Evolutionary conservation across 2,888 invertebrate species (phyloP), one percentile per base, ranked within the genome.

Genomic region (Parnassius smintheus): DNA sequence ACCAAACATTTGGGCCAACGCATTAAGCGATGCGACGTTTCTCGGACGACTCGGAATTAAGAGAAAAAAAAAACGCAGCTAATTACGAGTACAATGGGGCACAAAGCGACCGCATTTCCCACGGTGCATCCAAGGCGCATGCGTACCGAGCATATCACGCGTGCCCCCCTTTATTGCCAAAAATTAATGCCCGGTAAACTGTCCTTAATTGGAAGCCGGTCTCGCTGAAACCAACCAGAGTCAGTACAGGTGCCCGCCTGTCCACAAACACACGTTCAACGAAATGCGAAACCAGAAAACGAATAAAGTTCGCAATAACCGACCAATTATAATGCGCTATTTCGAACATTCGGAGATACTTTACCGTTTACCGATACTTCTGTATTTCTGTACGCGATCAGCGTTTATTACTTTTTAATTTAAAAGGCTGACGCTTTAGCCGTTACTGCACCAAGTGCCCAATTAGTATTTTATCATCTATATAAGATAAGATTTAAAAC

Each of bases 141-240:
- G 86, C 82, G 84, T 71, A 72, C 85, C 86, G 78, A 81, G 88
- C 90, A 83, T 63, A 56, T 58, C 64, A 59, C 59, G 64, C 64
- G 59, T 59, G 64, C 64, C 64, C 59, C 59, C 85, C 88, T 89
- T 91, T 91, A 91, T 91, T 91, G 90, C 91, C 91, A 90, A 91
- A 91, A 91, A 91, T 91, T 90, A 91, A 91, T 90, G 91, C 82
- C 84, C 89, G 76, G 87, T 86, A 90, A 89, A 91, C 82, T 89
- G 90, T 78, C 82, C 86, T 81, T 91, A 91, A 91, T 91, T 91
- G 83, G 88, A 80, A 82, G 79, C 81, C 82, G 75, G 83, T 77
- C 85, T 83, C 81, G 86, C 86, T 83, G 82, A 82, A 82, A 76
- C 75, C 77, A 69, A 70, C 72, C 75, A 65, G 72, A 56, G 56